Evolutionary conservation across 2,888 invertebrate species (phyloP).

Genomic region (Andricus curvator): DNA sequence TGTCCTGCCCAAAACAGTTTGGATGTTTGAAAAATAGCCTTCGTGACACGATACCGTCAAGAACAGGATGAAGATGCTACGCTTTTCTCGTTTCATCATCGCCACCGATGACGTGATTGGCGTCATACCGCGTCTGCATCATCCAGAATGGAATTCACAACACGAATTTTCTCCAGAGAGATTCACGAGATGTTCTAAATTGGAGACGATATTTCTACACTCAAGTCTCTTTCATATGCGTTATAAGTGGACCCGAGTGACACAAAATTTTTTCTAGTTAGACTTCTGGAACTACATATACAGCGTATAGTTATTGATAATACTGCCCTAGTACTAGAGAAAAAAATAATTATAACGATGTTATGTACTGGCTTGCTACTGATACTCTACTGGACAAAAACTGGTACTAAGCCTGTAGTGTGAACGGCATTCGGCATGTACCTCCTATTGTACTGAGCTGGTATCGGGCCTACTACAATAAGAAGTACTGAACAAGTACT

Average conservation of each 20-base stretch:
- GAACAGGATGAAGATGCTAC: neutral
- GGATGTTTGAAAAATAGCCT: slow-evolving; percentile 15
- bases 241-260: neutral
- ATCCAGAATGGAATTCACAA: slow-evolving; percentile 16
- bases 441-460: too few relatives aligned
- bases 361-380: too few relatives aligned
- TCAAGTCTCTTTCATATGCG: neutral
- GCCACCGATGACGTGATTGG: neutral
- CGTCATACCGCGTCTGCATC: neutral
- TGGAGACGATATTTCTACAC: neutral
- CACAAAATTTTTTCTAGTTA: neutral
- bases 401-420: too few relatives aligned
- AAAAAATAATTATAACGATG: too few relatives aligned
- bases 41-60: slow-evolving; percentile 4
- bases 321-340: too few relatives aligned
- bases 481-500: too few relatives aligned
- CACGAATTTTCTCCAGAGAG: slow-evolving; percentile 4
- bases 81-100: slow-evolving; percentile 17
- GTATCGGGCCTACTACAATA: too few relatives aligned
- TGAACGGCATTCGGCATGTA: too few relatives aligned
- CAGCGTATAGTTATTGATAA: too few relatives aligned
- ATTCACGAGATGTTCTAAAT: neutral
- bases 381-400: too few relatives aligned
- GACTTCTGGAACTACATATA: too few relatives aligned
- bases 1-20: slow-evolving; percentile 30